Conservation (phyloP, 2,113 vertebrate species). For the Saccopteryx leptura region DNA sequence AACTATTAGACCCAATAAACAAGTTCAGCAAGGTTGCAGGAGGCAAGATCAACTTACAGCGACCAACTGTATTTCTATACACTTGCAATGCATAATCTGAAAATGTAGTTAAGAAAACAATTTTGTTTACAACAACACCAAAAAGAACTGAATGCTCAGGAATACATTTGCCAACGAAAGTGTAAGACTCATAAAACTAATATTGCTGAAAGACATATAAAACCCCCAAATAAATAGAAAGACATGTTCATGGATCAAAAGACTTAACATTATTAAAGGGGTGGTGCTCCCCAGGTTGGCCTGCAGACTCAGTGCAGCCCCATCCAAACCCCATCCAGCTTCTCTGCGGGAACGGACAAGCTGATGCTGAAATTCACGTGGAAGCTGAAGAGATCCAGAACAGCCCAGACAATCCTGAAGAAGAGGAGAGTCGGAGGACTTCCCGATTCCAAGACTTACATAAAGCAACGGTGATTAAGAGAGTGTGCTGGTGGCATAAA, state of each 20-base stretch:
- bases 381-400: not conserved
- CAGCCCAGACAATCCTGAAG: not conserved
- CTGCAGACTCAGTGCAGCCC: not conserved
- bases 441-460: not conserved
- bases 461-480: not conserved
- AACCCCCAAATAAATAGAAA: not conserved
- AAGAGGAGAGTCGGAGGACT: conserved; percentile 4
- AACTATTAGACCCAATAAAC: not conserved
- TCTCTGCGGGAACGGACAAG: not conserved
- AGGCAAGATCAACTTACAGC: not conserved
- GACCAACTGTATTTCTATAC: not conserved
- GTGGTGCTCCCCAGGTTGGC: not conserved
- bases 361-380: not conserved
- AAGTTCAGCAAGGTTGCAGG: not conserved
- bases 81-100: not conserved
- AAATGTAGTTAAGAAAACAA: conserved; percentile 30
- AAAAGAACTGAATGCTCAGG: not conserved
- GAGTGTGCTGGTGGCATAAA: not conserved
- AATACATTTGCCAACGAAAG: not conserved
- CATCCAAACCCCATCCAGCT: not conserved
- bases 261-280: not conserved
- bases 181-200: not conserved
- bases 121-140: not conserved
- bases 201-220: not conserved
- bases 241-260: not conserved